Base-by-base conservation (phyloP, 2,113 vertebrate genomes). In the Numida meleagris region DNA sequence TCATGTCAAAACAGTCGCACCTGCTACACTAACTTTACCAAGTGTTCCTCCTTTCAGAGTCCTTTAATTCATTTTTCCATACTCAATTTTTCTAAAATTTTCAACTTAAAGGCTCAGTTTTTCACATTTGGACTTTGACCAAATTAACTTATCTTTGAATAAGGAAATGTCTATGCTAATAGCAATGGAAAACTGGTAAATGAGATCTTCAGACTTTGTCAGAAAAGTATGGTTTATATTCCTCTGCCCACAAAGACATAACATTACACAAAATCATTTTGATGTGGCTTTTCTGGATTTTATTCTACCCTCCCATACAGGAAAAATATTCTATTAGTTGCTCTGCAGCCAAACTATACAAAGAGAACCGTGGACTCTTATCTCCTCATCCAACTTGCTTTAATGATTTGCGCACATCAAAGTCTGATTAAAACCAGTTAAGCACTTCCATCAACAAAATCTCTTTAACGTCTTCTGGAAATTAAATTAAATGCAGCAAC, bases 321-420 rank as follows among this genome's bases (percentile, higher is more conserved):
- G 33, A 66, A 88, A 94, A 77, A 2, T 18, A 24, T 53, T 62
- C 17, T 5, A 0, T 4, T 8, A 38, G 61, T 12, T 68, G 51
- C 66, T 84, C 78, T 58, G 72, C 82, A 91, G 85, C 59, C 75
- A 36, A 88, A 58, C 31, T 55, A 51, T 1, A 59, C 78, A 77
- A 33, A 66, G 82, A 33, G 59, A 96, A 78, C 7, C 5, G 59
- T 8, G 75, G 59, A 50, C 80, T 94, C 90, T 83, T 73, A 95
- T 61, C 95, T 87, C 77, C 45, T 92, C 94, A 94, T 61, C 95
- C 92, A 76, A 51, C 92, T 93, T 11, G 2, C 81, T 94, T 92
- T 90, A 94, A 95, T 48, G 61, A 90, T 86, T 65, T 84, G 83
- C 36, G 77, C 88, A 93, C 90, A 96, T 96, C 90, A 96, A 94